Conservation (phyloP, 2,113 vertebrate species). For the Cranoglanis bouderius region DNA sequence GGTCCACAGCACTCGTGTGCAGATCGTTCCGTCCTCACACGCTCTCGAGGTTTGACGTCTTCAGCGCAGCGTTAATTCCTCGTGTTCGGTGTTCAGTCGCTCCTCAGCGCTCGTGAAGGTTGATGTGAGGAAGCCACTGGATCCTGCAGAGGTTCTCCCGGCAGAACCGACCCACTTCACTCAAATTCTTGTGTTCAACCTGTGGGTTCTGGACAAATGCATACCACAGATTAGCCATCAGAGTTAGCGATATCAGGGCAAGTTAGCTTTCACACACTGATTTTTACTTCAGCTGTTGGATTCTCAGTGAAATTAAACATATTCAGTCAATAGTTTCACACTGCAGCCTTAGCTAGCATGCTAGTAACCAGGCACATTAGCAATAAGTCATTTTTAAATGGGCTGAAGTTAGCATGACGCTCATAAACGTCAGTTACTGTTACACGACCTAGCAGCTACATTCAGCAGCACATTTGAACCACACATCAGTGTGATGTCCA, state of each 20-base stretch:
- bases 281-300: background rate
- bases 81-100: background rate
- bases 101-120: conserved; percentile 82
- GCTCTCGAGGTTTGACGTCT: background rate
- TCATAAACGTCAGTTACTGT: background rate
- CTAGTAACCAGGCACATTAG: background rate
- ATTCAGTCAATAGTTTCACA: background rate
- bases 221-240: background rate
- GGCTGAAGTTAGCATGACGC: background rate
- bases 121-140: conserved; percentile 86
- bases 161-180: conserved; percentile 84
- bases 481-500: background rate
- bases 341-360: background rate
- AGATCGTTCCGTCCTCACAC: background rate
- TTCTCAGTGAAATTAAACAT: background rate
- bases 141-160: conserved; percentile 82
- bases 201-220: conserved; percentile 76
- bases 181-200: conserved; percentile 79
- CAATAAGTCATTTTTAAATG: background rate
- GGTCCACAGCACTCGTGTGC: background rate
- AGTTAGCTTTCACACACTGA: background rate
- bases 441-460: background rate
- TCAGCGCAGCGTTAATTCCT: background rate
- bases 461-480: background rate
- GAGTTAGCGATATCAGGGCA: background rate